Base-by-base conservation (phyloP, 2,888 invertebrate genomes). In the Eupithecia exiguata region DNA sequence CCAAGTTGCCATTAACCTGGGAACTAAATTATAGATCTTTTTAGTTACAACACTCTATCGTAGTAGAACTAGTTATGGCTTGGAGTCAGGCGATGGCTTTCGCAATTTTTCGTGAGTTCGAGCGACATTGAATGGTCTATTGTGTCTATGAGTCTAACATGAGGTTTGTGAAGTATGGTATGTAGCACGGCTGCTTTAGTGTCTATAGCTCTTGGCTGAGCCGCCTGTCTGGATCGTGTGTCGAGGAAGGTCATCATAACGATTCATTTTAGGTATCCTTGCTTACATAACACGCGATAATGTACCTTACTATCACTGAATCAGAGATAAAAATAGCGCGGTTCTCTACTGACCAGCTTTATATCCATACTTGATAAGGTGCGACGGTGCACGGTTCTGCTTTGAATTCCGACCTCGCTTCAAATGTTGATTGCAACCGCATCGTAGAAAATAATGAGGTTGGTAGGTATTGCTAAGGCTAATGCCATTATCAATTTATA, bases 81-180 rank as follows among this genome's bases (percentile, higher is more conserved):
- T 75, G 74, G 70, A 82, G 81, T 79, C 80, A 81, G 77, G 79
- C 82, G 83, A 84, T 82, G 84, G 85, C 89, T 93, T 92, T 92
- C 91, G 91, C 89, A 92, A 93, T 88, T 89, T 88, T 87, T 92
- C 92, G 92, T 93, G 91, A 89, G 89, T 82, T 83, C 81, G 83
- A 81, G 82, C 85, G 91, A 91, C 91, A 91, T 91, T 91, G 90
- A 92, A 84, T 84, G 85, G 85, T 88, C 89, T 90, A 92, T 92
- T 93, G 91, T 93, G 65, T 40, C 65, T 65, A 65, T 93, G 91
- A 92, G 9, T 89, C 82, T 82, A 79, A 80, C 77, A 78, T 77
- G 83, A 81, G 81, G 79, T 80, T 80, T 77, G 68, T 69, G 18
- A 69, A 77, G 74, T 68, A 66, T 68, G 77, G 74, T 68, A 66